Evolutionary conservation across 2,113 vertebrate species (phyloP), one percentile per base, ranked within the genome.

Genomic region (Stictonetta naevosa): DNA sequence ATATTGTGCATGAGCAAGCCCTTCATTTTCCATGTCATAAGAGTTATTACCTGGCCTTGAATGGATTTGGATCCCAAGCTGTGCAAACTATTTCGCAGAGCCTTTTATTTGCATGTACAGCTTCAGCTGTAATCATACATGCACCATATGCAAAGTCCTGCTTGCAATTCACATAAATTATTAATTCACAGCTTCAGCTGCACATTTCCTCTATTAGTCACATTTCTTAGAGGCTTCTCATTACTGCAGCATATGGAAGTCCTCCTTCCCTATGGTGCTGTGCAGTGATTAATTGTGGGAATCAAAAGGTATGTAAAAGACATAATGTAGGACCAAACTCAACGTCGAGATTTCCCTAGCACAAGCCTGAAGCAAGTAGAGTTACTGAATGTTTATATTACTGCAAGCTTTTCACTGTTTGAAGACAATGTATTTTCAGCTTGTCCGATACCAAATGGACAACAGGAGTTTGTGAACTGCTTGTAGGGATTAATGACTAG

Each of bases 161-260:
- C 74, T 93, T 94, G 92, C 62, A 92, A 84, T 86, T 81, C 88
- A 74, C 82, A 92, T 94, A 88, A 94, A 91, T 94, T 94, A 76
- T 53, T 95, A 93, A 95, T 92, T 95, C 92, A 90, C 95, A 86
- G 38, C 60, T 94, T 88, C 66, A 90, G 83, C 80, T 40, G 82
- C 86, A 75, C 95, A 92, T 92, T 91, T 68, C 14, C 78, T 86
- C 87, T 96, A 91, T 96, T 97, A 88, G 58, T 92, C 97, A 96
- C 89, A 96, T 75, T 92, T 96, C 92, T 64, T 88, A 94, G 92
- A 98, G 81, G 95, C 90, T 71, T 97, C 67, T 97, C 93, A 97
- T 98, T 97, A 97, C 72, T 82, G 17, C 34, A 6, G 48, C 92
- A 91, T 91, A 92, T 97, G 93, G 96, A 98, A 98, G 96, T 90